Percentiles rank a stretch among this genome's conserved stretches.
These are phyloP conservation scores for Eupithecia vulgata DNA, from an alignment of 2,888 invertebrate genomes.

Conservation along the genomic window DNA sequence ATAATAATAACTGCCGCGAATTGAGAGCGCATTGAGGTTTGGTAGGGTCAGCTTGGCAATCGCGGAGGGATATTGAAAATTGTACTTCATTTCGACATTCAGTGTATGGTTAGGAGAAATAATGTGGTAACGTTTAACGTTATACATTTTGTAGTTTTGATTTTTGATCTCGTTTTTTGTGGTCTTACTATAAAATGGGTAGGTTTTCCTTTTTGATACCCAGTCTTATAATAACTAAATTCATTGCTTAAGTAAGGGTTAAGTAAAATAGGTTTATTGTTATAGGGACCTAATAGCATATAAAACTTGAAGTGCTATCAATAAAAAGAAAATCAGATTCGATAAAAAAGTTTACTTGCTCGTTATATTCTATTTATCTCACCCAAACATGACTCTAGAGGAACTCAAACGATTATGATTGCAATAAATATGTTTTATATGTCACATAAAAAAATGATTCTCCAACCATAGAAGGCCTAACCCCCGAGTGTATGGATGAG, in stretches of 20 bases:
- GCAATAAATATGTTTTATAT: slow-evolving; percentile 84
- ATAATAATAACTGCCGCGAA: slow-evolving; percentile 83
- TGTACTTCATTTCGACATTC: slow-evolving; percentile 55
- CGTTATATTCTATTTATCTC: slow-evolving; percentile 74
- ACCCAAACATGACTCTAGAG: slow-evolving; percentile 72
- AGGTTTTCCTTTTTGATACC: background rate
- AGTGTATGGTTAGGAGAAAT: slow-evolving; percentile 57
- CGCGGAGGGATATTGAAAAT: slow-evolving; percentile 71
- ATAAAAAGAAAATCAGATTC: slow-evolving; percentile 53
- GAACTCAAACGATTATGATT: slow-evolving; percentile 81
- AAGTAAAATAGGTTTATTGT: slow-evolving; percentile 8
- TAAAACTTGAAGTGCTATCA: slow-evolving; percentile 39
- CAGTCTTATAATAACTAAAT: background rate
- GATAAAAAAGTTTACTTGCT: slow-evolving; percentile 57
- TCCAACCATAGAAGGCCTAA: slow-evolving; percentile 76
- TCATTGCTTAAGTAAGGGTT: background rate
- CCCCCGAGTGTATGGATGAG: slow-evolving; percentile 84
- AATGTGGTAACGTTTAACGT: slow-evolving; percentile 11
- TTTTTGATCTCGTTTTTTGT: background rate
- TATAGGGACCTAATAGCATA: slow-evolving; percentile 27
- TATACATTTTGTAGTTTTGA: background rate
- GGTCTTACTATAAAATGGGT: background rate
- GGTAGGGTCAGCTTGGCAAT: slow-evolving; percentile 80
- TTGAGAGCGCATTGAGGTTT: slow-evolving; percentile 82
- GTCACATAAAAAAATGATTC: slow-evolving; percentile 82